Conservation (phyloP, 2,888 invertebrate genomes). For the Aethes cnicana region DNA sequence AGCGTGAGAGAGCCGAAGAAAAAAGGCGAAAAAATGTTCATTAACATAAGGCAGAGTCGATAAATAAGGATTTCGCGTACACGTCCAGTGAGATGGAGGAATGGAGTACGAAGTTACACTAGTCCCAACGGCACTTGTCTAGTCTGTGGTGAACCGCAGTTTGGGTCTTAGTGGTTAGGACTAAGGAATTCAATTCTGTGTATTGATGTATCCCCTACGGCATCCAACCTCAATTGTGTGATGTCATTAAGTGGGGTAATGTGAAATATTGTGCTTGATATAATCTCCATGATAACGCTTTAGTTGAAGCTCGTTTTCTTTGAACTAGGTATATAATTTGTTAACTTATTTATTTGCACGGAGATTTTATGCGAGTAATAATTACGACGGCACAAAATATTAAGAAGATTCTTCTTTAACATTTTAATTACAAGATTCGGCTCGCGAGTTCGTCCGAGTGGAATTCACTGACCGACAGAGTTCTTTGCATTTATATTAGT, state of each 20-base stretch:
- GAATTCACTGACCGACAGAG: too few relatives aligned
- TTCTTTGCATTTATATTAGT: too few relatives aligned
- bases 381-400: neutral
- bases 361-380: constrained; percentile 1
- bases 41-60: constrained; percentile 54
- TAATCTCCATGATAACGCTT: too few relatives aligned
- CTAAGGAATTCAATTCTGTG: constrained; percentile 49
- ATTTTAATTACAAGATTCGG: constrained; percentile 4
- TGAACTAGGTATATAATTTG: too few relatives aligned
- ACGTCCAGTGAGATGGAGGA: constrained; percentile 54
- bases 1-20: constrained; percentile 37
- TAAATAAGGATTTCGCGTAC: constrained; percentile 62
- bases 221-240: constrained; percentile 3
- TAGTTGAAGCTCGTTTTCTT: too few relatives aligned
- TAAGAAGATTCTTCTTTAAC: neutral
- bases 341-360: too few relatives aligned
- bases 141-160: constrained; percentile 56
- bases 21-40: constrained; percentile 40
- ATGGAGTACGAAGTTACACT: constrained; percentile 54
- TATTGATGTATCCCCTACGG: constrained; percentile 16
- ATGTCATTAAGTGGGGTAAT: constrained; percentile 8
- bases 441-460: too few relatives aligned
- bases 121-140: constrained; percentile 52
- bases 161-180: constrained; percentile 48
- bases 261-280: too few relatives aligned